phyloP scores from a whole-genome alignment of 2,113 vertebrate genomes.

The Bolborhynchus lineola region DNA sequence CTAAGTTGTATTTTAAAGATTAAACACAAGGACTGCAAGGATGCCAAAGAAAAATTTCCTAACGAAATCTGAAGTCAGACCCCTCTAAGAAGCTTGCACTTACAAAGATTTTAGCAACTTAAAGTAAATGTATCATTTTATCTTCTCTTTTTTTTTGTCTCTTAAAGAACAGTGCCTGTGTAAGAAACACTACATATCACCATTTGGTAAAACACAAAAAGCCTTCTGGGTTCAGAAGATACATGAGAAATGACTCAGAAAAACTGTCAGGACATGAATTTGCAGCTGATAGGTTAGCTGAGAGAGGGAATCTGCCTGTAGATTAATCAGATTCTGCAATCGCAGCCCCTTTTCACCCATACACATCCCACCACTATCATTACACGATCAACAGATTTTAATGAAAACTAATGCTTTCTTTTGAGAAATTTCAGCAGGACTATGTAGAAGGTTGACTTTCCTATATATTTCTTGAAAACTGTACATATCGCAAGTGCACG shows the following conservation, averaged over 20 bases:
- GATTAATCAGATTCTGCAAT: constrained; percentile 79
- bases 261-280: constrained; percentile 64
- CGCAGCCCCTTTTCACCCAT: constrained; percentile 55
- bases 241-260: constrained; percentile 23
- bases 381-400: constrained; percentile 77
- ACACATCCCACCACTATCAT: constrained; percentile 50
- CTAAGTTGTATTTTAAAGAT: background rate
- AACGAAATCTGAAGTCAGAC: background rate
- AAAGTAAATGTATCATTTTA: constrained; percentile 53
- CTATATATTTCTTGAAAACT: constrained; percentile 67
- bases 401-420: constrained; percentile 64
- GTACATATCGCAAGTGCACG: constrained; percentile 74
- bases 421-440: constrained; percentile 50
- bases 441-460: constrained; percentile 51
- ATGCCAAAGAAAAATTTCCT: background rate
- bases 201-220: constrained; percentile 28
- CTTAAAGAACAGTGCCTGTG: background rate
- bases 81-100: background rate
- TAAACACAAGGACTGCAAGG: background rate
- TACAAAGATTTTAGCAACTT: constrained; percentile 47
- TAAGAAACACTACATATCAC: constrained; percentile 21
- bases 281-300: constrained; percentile 62
- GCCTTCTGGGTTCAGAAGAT: constrained; percentile 18
- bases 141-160: constrained; percentile 11
- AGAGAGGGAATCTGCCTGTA: constrained; percentile 64